Evolutionary conservation across 2,888 invertebrate species (phyloP), one percentile per base, ranked within the genome.

Genomic region (Agrotis segetum): DNA sequence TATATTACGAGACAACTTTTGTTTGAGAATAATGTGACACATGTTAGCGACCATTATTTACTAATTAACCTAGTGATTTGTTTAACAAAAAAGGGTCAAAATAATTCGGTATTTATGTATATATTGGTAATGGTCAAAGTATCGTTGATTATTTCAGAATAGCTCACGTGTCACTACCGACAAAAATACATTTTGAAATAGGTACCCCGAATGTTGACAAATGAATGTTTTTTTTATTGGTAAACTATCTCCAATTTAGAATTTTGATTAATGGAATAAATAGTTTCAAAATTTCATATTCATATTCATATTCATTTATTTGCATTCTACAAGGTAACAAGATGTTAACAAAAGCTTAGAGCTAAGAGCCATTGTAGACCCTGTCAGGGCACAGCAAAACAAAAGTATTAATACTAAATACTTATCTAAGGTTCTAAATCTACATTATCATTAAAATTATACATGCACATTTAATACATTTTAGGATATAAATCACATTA

Each of bases 1-100:
- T n/a, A 17, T 13, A 16, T 14, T 13, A 13, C 17, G 24, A 16
- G 17, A 71, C 46, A 21, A 52, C 11, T 58, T 63, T 63, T 71
- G 14, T 62, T 29, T 59, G 21, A 34, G 19, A 46, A 49, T 52
- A n/a, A 4, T 50, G 17, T 46, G 74, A 46, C 49, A 55, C 55
- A 49, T 46, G 55, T 29, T 60, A 11, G 53, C 4, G 7, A n/a
- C 5, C 6, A 49, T 60, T 67, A 47, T 19, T 40, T 29, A 19
- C 6, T 16, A 67, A 59, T 49, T 40, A 59, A 49, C 16, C 34
- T 68, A 6, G n/a, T 21, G 29, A 19, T 56, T 44, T 29, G 9
- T 49, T 49, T 17, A 34, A 29, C 14, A 65, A 72, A 72, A n/a
- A 2, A 40, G n/a, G 46, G 14, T 21, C 6, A 1, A 29, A 21